A percentile compares a stretch with the other conserved stretches of the same genome.
Conservation (phyloP, 2,797 vertebrate species). For the Darevskia nairensis region DNA sequence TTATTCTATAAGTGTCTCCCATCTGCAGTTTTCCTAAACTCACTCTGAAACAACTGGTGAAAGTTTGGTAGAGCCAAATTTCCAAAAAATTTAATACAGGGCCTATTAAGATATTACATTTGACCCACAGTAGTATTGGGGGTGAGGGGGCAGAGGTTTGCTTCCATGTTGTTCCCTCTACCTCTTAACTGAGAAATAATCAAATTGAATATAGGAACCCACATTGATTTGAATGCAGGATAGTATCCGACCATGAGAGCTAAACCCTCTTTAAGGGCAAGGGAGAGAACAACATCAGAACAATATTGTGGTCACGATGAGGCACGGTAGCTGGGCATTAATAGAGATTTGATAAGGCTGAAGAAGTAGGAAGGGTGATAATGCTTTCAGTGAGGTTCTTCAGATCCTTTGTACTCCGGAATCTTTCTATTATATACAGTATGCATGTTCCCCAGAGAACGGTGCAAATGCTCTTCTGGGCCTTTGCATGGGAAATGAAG, state of each 20-base stretch:
- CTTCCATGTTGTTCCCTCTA: too few species aligned
- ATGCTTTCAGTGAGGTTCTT: neutral
- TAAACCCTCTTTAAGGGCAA: neutral
- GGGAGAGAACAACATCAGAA: neutral
- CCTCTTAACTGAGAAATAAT: neutral
- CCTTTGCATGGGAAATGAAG: conserved; percentile 10
- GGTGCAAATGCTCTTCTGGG: neutral
- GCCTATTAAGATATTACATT: neutral
- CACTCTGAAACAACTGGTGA: neutral
- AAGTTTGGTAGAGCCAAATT: neutral
- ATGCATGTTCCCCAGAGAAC: neutral
- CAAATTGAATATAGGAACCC: neutral
- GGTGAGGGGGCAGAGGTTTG: neutral
- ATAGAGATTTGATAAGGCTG: neutral
- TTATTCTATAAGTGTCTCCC: conserved; percentile 3
- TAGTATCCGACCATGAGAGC: neutral
- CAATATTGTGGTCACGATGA: neutral
- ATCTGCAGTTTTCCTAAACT: neutral
- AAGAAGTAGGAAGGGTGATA: too few species aligned
- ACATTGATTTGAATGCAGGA: too few species aligned
- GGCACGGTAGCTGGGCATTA: too few species aligned
- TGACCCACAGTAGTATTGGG: neutral
- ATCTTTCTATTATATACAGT: neutral
- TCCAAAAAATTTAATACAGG: neutral
- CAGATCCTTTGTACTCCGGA: neutral